Percentiles rank a stretch among this genome's conserved stretches.
Conservation (phyloP, 2,797 vertebrate genomes). For the Otolemur crassicaudatus region DNA sequence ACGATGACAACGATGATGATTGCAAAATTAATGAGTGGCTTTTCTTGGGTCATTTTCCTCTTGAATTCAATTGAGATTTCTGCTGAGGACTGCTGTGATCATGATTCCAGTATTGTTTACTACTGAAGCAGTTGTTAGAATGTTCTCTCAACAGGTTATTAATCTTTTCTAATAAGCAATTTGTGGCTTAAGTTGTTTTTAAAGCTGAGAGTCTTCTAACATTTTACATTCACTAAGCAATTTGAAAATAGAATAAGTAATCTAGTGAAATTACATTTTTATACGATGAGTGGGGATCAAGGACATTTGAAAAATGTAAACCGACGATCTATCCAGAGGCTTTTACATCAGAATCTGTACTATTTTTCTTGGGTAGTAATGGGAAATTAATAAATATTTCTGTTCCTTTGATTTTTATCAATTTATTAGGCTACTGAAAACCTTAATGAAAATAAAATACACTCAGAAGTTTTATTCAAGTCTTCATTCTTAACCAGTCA, state of each 20-base stretch:
- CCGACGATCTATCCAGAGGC: conserved; percentile 8
- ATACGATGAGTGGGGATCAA: conserved; percentile 13
- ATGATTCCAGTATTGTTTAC: conserved; percentile 5
- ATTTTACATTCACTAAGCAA: conserved; percentile 43
- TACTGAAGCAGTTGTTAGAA: conserved; percentile 46
- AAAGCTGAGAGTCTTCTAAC: conserved; percentile 36
- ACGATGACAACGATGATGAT: background rate
- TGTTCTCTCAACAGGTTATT: conserved; percentile 49
- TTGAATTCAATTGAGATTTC: conserved; percentile 54
- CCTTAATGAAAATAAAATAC: conserved; percentile 29
- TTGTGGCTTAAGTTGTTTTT: conserved; percentile 26
- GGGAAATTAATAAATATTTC: conserved; percentile 48
- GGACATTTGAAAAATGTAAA: conserved; percentile 59
- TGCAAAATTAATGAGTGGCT: conserved; percentile 27
- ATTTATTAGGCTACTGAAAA: conserved; percentile 26
- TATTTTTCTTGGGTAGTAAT: conserved; percentile 42
- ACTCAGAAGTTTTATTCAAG: conserved; percentile 19
- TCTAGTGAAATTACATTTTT: conserved; percentile 44
- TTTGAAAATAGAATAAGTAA: conserved; percentile 30
- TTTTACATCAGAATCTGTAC: conserved; percentile 56
- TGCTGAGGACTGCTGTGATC: background rate
- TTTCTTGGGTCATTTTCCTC: background rate
- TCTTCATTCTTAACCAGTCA: conserved; percentile 46
- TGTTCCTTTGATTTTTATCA: conserved; percentile 41
- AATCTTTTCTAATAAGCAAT: conserved; percentile 46